phyloP scores from a whole-genome alignment of 1,140 invertebrate species.

The Drosophila elegans region DNA sequence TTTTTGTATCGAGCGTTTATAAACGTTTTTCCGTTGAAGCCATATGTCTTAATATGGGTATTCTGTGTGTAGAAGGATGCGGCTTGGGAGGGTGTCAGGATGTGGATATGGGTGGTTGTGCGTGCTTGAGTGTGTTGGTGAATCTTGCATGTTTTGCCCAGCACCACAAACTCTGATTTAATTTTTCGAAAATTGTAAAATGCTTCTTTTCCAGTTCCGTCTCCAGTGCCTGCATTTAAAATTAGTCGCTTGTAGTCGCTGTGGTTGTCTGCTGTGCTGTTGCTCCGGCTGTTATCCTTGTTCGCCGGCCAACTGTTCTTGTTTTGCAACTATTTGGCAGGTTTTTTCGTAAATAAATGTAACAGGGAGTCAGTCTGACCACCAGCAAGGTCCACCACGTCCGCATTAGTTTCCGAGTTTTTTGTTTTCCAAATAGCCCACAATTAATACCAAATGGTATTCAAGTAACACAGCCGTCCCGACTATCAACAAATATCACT shows the following conservation, averaged over 20 bases:
- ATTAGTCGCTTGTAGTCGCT: constrained; percentile 76
- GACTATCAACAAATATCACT: no score
- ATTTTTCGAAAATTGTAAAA: constrained; percentile 67
- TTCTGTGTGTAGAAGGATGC: constrained; percentile 1
- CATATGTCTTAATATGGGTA: constrained; percentile 27
- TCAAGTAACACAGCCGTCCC: no score
- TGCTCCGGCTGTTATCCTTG: constrained; percentile 28
- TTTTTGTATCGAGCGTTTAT: constrained; percentile 79
- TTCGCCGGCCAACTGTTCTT: constrained; percentile 36
- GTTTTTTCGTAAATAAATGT: constrained; percentile 37
- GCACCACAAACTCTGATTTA: constrained; percentile 73
- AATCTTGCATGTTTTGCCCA: constrained; percentile 57
- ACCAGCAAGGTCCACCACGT: no score
- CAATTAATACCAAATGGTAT: no score
- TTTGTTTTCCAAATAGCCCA: no score
- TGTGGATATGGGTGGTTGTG: constrained; percentile 13
- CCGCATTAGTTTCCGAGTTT: no score
- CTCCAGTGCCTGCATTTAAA: constrained; percentile 65
- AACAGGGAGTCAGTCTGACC: no score
- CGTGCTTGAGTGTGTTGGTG: constrained; percentile 22
- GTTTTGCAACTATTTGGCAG: constrained; percentile 58
- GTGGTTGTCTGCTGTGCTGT: constrained; percentile 62
- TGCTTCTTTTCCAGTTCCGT: constrained; percentile 53
- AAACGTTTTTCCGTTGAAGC: constrained; percentile 54
- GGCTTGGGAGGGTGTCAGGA: background rate